Conservation (phyloP, 2,113 vertebrate genomes). For the Phaethornis superciliosus region DNA sequence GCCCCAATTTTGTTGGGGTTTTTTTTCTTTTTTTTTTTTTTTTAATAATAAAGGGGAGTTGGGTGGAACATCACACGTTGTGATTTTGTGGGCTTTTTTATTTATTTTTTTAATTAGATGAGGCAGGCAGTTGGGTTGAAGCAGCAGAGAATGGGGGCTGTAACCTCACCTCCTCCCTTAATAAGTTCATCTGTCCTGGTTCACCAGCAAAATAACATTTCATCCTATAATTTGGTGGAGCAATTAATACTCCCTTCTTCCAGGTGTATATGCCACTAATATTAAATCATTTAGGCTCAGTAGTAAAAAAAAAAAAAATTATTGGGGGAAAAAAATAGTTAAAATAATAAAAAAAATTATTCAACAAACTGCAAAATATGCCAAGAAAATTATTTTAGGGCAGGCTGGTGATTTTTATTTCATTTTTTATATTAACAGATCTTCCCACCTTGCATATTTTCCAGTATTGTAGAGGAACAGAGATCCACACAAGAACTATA, state of each 20-base stretch:
- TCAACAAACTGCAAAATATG: background rate
- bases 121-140: background rate
- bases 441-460: background rate
- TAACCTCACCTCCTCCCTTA: background rate
- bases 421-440: background rate
- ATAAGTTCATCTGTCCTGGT: background rate
- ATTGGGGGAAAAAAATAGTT: too few species aligned
- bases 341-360: background rate
- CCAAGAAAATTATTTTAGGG: background rate
- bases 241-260: background rate
- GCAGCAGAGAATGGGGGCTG: background rate
- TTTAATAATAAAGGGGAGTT: background rate
- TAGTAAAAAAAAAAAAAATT: background rate
- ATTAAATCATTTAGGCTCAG: background rate
- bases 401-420: background rate
- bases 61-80: rapidly evolving
- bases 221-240: background rate
- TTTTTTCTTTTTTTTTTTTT: background rate
- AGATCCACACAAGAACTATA: background rate
- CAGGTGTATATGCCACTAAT: background rate
- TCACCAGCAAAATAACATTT: background rate
- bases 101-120: background rate
- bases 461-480: background rate
- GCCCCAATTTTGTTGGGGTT: too few species aligned
- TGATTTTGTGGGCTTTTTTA: background rate